These are phyloP conservation scores for Liasis olivaceus DNA, from an alignment of 2,797 vertebrate genomes.

Conservation along the genomic window DNA sequence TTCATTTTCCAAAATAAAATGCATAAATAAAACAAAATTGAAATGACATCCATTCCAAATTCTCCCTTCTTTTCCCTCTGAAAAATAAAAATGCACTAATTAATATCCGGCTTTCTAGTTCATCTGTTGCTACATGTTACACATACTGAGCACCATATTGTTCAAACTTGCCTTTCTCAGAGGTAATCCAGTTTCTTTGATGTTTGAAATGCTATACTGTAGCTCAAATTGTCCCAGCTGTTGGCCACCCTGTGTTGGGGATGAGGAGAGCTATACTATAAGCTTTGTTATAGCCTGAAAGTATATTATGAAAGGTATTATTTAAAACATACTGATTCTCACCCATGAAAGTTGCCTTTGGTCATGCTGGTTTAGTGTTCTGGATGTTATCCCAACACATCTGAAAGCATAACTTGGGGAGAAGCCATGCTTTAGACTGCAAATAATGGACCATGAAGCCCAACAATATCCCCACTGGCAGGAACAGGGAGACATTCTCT, in stretches of 20 bases:
- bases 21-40: not conserved
- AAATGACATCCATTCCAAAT: not conserved
- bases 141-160: not conserved
- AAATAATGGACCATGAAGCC: not conserved
- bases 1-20: not conserved
- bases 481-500: not conserved
- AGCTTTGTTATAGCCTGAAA: not conserved
- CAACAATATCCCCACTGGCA: not conserved
- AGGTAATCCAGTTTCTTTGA: not conserved
- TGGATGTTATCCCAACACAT: not conserved
- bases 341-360: not conserved
- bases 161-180: not conserved
- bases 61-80: not conserved
- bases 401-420: not conserved
- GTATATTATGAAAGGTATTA: not conserved
- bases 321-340: not conserved
- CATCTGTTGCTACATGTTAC: not conserved
- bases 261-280: not conserved
- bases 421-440: not conserved
- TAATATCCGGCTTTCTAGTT: not conserved
- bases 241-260: not conserved
- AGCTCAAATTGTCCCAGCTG: not conserved
- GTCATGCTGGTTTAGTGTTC: not conserved
- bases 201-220: not conserved
- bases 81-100: not conserved